These are phyloP conservation scores for Coracias cyanogaster DNA, from an alignment of 2,797 vertebrate genomes.

Conservation along the genomic window DNA sequence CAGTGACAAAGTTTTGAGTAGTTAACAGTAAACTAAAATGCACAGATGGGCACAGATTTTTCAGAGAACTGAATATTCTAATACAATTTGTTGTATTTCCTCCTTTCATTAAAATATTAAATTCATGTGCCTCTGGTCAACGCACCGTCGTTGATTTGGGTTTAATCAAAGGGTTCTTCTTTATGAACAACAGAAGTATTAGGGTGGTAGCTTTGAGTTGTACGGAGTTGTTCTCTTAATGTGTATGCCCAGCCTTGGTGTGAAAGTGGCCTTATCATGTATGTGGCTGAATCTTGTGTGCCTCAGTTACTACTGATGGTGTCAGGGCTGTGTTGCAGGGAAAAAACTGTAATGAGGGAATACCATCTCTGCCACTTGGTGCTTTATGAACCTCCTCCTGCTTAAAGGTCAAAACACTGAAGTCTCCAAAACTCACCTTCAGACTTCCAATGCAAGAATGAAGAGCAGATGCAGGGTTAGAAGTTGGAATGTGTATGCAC, in stretches of 20 bases:
- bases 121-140: not conserved
- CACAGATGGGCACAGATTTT: not conserved
- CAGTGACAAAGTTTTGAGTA: not conserved
- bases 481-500: not conserved
- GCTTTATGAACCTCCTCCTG: not conserved
- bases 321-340: not conserved
- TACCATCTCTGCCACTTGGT: rapidly evolving
- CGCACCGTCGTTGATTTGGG: not conserved
- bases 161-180: not conserved
- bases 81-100: not conserved
- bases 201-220: not conserved
- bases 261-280: rapidly evolving
- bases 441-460: not conserved
- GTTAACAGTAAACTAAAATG: not conserved
- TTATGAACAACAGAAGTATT: not conserved
- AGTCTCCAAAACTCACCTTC: not conserved
- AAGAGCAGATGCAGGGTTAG: not conserved
- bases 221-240: not conserved
- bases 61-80: not conserved
- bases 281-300: not conserved
- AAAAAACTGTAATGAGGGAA: not conserved
- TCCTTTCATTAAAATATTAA: not conserved
- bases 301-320: rapidly evolving
- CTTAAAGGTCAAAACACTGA: not conserved
- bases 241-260: not conserved